Evolutionary conservation across 2,888 invertebrate genomes (phyloP).

Genomic region (Ligdia adustata): DNA sequence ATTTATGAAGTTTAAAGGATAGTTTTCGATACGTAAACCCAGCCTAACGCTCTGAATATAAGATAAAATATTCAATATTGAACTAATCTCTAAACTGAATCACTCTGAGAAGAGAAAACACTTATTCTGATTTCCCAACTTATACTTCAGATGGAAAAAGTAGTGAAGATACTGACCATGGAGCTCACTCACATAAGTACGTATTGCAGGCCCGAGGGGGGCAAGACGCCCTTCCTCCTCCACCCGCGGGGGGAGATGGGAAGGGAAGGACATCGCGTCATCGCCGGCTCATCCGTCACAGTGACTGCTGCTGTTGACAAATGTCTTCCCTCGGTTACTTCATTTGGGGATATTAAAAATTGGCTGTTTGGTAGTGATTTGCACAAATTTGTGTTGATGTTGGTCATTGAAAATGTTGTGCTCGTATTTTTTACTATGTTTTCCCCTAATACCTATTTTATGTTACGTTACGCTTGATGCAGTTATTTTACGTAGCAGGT

Average conservation of each 20-base stretch:
- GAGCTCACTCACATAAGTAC: slow-evolving; percentile 28
- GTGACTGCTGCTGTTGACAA: slow-evolving; percentile 68
- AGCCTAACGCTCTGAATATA: too few relatives aligned
- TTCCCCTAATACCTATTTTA: too few relatives aligned
- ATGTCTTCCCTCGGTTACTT: slow-evolving; percentile 57
- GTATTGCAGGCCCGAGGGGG: slow-evolving; percentile 33
- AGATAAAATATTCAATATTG: too few relatives aligned
- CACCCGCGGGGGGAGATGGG: slow-evolving; percentile 2
- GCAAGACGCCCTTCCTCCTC: slow-evolving; percentile 28
- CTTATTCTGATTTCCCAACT: too few relatives aligned
- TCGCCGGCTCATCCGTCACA: slow-evolving; percentile 63
- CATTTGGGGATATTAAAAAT: slow-evolving; percentile 57
- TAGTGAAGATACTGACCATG: slow-evolving; percentile 25
- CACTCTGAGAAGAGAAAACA: too few relatives aligned
- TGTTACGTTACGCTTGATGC: too few relatives aligned
- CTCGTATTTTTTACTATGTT: too few relatives aligned
- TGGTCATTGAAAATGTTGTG: too few relatives aligned
- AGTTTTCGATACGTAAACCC: too few relatives aligned
- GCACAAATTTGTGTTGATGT: slow-evolving; percentile 3
- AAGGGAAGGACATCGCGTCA: slow-evolving; percentile 38
- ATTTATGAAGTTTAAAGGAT: too few relatives aligned
- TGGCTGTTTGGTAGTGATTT: slow-evolving; percentile 39
- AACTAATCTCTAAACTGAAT: too few relatives aligned
- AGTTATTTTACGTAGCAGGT: not conserved
- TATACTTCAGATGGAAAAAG: too few relatives aligned